Conservation (phyloP, 1,140 invertebrate species). For the Coenobita brevimanus region DNA sequence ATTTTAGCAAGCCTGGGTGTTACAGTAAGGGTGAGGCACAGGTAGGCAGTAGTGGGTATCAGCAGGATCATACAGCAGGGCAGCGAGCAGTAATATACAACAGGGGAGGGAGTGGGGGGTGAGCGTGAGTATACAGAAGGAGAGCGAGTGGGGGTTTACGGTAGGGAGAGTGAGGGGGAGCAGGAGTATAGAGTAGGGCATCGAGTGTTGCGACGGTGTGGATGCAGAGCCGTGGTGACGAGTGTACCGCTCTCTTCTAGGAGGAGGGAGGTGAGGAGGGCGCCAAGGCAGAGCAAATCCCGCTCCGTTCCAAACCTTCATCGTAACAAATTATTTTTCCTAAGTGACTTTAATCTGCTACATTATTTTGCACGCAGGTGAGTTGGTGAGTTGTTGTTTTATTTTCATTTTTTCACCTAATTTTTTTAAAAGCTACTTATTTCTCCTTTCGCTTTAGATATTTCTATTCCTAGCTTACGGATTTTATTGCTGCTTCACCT, state of each 20-base stretch:
- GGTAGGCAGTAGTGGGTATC: background rate
- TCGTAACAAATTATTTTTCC: slow-evolving; percentile 63
- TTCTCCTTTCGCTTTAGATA: background rate
- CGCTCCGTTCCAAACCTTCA: slow-evolving; percentile 63
- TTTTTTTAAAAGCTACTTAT: background rate
- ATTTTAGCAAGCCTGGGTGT: background rate
- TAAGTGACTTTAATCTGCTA: slow-evolving; percentile 64
- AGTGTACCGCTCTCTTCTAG: slow-evolving; percentile 39
- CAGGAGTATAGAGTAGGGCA: background rate
- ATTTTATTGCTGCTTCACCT: background rate
- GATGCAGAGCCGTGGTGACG: slow-evolving; percentile 33
- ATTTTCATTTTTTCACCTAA: slow-evolving; percentile 27
- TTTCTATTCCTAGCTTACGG: background rate
- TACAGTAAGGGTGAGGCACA: background rate
- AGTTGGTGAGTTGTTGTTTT: slow-evolving; percentile 64
- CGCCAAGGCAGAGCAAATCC: slow-evolving; percentile 51
- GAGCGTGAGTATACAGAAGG: background rate
- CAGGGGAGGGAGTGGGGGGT: background rate
- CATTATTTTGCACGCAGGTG: slow-evolving; percentile 67
- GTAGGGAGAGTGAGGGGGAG: background rate
- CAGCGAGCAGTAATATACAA: too few species aligned
- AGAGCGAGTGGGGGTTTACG: too few species aligned
- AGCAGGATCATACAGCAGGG: background rate
- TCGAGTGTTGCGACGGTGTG: background rate
- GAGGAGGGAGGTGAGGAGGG: slow-evolving; percentile 60